These are phyloP conservation scores for Bombus confusus DNA, from an alignment of 1,140 invertebrate species.

Conservation along the genomic window DNA sequence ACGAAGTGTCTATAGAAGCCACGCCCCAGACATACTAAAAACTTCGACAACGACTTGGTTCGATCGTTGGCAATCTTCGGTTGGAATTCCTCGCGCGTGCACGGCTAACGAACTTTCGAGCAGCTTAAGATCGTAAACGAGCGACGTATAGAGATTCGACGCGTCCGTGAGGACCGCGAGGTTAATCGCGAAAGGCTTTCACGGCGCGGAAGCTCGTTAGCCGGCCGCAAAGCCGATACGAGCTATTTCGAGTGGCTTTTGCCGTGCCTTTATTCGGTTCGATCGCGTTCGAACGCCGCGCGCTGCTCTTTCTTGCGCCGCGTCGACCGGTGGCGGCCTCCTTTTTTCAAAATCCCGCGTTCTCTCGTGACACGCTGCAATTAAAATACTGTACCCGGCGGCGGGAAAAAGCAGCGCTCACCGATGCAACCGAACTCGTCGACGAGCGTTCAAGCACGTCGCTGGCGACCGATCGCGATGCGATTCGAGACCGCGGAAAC, in stretches of 20 bases:
- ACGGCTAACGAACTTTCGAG: constrained; percentile 22
- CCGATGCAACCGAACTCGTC: neutral
- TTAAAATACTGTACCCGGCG: constrained; percentile 60
- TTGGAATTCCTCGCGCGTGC: constrained; percentile 16
- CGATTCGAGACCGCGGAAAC: no score
- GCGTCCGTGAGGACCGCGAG: neutral
- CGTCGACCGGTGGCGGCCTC: neutral
- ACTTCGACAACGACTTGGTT: neutral
- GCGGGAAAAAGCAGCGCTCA: neutral
- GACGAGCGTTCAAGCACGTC: neutral
- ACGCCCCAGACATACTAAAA: neutral
- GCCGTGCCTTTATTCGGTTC: constrained; percentile 54
- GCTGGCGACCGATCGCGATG: neutral
- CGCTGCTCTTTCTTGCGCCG: constrained; percentile 35
- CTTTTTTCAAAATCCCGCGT: constrained; percentile 9
- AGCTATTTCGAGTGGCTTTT: constrained; percentile 32
- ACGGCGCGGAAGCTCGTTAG: constrained; percentile 32
- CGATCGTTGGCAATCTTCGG: neutral
- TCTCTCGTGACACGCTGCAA: constrained; percentile 41
- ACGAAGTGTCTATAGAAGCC: neutral
- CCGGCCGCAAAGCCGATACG: neutral
- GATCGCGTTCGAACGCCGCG: constrained; percentile 26
- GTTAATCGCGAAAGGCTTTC: constrained; percentile 37
- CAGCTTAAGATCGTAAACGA: constrained; percentile 32
- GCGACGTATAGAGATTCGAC: constrained; percentile 14